Evolutionary conservation across 2,888 invertebrate genomes (phyloP).

Genomic region (Lepeophtheirus nordmannii): DNA sequence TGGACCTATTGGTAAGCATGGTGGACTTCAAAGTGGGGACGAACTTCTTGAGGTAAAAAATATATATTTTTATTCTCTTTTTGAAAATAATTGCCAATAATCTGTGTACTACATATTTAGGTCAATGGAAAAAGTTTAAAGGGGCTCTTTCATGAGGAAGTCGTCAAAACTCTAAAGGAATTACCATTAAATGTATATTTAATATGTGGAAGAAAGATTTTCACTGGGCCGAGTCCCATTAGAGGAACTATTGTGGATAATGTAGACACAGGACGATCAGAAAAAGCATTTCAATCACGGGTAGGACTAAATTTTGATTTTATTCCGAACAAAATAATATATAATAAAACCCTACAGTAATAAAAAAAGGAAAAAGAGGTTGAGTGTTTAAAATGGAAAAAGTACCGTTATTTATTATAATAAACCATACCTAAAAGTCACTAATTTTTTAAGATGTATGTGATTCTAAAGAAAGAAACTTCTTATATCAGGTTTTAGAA

Average conservation of each 20-base stretch:
- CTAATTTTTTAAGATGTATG: too few species aligned
- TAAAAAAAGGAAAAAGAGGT: too few species aligned
- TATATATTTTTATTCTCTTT: too few species aligned
- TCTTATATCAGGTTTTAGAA: too few species aligned
- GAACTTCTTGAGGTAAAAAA: conserved; percentile 14
- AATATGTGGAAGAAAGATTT: conserved; percentile 16
- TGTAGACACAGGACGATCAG: conserved; percentile 14
- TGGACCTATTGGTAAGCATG: conserved; percentile 18
- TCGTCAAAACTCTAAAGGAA: conserved; percentile 16
- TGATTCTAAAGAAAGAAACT: too few species aligned
- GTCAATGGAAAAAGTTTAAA: conserved; percentile 22
- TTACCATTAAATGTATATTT: conserved; percentile 16
- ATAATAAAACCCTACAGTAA: too few species aligned
- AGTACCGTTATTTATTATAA: too few species aligned
- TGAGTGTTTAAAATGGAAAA: too few species aligned
- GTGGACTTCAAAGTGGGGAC: conserved; percentile 17
- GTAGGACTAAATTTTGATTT: conserved; percentile 4
- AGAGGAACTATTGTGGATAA: conserved; percentile 23
- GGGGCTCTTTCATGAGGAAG: conserved; percentile 21
- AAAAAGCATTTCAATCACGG: conserved; percentile 19
- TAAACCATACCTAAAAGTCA: too few species aligned
- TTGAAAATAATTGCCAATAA: too few species aligned
- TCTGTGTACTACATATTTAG: not conserved
- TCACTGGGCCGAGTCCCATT: conserved; percentile 12
- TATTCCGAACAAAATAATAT: too few species aligned